Evolutionary conservation across 1,140 invertebrate genomes (phyloP).

Genomic region (Drosophila mojavensis): DNA sequence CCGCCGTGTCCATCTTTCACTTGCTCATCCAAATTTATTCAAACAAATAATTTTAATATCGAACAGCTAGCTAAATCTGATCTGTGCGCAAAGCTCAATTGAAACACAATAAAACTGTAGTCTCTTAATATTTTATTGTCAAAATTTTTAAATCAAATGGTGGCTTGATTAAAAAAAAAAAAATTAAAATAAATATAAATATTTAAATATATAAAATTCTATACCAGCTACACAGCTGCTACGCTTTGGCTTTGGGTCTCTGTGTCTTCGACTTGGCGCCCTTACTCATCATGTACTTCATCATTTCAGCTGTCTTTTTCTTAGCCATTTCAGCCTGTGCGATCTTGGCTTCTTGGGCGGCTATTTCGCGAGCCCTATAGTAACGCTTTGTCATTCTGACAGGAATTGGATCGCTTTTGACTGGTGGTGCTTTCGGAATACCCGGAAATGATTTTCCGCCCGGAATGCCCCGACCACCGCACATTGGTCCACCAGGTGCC

Average conservation of each 20-base stretch:
- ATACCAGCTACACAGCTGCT: background rate
- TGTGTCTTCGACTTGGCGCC: slow-evolving; percentile 1
- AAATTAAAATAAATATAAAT: background rate
- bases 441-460: background rate
- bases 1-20: background rate
- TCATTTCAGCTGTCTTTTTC: slow-evolving; percentile 11
- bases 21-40: background rate
- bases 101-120: background rate
- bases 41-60: background rate
- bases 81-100: background rate
- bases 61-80: background rate
- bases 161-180: background rate
- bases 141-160: slow-evolving; percentile 1
- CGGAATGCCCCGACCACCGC: slow-evolving; percentile 17
- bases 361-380: background rate
- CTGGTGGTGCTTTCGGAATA: background rate
- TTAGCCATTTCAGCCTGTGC: too few species aligned
- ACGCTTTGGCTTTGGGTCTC: slow-evolving; percentile 11
- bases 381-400: slow-evolving; percentile 17
- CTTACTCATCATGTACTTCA: slow-evolving; percentile 19
- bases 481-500: background rate
- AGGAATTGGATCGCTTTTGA: slow-evolving; percentile 19
- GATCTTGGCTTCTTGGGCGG: too few species aligned
- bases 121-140: background rate
- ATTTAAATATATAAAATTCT: background rate